Percentiles rank a stretch among this genome's conserved stretches.
These are phyloP conservation scores for Oreochromis spilurus DNA, from an alignment of 2,113 vertebrate species.

Conservation along the genomic window DNA sequence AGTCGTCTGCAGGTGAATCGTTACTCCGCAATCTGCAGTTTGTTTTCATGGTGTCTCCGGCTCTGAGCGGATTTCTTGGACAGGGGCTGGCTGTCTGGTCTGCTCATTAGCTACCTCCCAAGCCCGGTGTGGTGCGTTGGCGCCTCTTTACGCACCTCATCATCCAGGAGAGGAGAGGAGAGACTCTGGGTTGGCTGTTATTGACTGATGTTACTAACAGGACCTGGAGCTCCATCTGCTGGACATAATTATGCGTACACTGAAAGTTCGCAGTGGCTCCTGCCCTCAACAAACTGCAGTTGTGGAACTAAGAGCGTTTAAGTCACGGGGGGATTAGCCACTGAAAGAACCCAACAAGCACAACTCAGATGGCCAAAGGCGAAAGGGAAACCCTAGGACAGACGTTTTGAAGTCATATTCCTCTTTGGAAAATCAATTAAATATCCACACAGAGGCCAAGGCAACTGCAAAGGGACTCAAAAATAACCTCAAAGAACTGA, in stretches of 20 bases:
- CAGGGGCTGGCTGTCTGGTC: conserved; percentile 9
- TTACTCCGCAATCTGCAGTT: conserved; percentile 18
- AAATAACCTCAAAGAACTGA: background rate
- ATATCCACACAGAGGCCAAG: background rate
- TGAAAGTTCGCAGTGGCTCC: background rate
- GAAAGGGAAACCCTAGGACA: background rate
- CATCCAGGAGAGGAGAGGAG: conserved; percentile 48
- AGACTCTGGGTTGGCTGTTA: background rate
- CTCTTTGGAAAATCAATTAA: background rate
- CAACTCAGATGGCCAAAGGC: background rate
- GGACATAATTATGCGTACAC: background rate
- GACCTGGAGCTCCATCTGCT: conserved; percentile 49
- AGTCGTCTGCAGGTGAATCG: conserved; percentile 63
- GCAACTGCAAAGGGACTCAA: background rate
- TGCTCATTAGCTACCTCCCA: conserved; percentile 25
- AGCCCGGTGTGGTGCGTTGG: conserved; percentile 34
- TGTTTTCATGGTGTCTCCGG: conserved; percentile 74
- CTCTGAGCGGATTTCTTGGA: background rate
- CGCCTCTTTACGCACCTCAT: conserved; percentile 44
- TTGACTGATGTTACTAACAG: background rate
- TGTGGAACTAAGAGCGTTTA: background rate
- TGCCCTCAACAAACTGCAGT: background rate
- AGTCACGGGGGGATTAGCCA: background rate
- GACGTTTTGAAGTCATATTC: background rate
- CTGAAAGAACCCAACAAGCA: background rate